These are phyloP conservation scores for Pachydiplax longipennis DNA, from an alignment of 2,888 invertebrate species.

Conservation along the genomic window DNA sequence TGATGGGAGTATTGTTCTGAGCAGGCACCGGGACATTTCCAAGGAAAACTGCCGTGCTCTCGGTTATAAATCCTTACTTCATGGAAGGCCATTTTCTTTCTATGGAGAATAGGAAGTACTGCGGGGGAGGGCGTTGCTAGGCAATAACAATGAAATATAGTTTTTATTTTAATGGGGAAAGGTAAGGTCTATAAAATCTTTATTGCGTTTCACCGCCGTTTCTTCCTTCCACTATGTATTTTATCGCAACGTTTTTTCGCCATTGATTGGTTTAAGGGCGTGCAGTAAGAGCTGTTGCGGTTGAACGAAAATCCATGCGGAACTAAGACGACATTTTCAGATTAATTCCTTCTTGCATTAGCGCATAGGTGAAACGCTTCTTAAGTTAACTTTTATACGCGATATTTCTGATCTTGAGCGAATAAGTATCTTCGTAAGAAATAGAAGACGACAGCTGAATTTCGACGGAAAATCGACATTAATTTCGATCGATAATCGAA, in stretches of 20 bases:
- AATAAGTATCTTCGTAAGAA: no score
- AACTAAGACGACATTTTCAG: no score
- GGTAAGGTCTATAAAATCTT: constrained; percentile 44
- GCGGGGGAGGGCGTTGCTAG: constrained; percentile 18
- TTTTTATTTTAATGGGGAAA: constrained; percentile 44
- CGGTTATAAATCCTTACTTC: constrained; percentile 43
- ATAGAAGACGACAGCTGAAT: no score
- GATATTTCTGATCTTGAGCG: no score
- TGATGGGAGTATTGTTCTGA: constrained; percentile 44
- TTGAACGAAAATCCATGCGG: constrained; percentile 15
- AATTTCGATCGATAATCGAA: no score
- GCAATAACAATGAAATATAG: constrained; percentile 44
- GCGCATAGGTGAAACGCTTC: no score
- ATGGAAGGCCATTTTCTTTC: constrained; percentile 42
- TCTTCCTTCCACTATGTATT: constrained; percentile 39
- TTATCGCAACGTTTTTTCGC: constrained; percentile 40
- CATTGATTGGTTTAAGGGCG: constrained; percentile 35
- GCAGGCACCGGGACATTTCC: constrained; percentile 42
- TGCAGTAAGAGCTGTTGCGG: constrained; percentile 18
- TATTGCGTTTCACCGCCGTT: constrained; percentile 43
- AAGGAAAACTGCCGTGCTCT: constrained; percentile 43
- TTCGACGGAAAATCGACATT: no score
- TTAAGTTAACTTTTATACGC: no score
- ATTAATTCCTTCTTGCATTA: no score
- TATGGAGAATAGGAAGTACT: constrained; percentile 41